These are phyloP conservation scores for Solenopsis fugax DNA, from an alignment of 1,140 invertebrate species.

Conservation along the genomic window DNA sequence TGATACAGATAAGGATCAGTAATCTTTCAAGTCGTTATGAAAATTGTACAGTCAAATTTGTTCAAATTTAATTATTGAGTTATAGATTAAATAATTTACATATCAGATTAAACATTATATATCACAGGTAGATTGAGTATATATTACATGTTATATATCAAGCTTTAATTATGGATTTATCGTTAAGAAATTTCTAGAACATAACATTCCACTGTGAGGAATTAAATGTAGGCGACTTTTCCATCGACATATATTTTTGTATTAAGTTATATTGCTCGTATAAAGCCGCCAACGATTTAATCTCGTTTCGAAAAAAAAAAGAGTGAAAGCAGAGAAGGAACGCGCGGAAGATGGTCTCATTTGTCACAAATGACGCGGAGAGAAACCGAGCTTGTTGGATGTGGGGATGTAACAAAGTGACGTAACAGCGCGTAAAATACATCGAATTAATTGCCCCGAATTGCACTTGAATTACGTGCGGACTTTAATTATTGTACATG, in stretches of 20 bases:
- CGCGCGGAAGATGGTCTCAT: slow-evolving; percentile 16
- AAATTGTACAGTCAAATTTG: no score
- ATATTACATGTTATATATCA: neutral
- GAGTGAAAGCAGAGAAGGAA: neutral
- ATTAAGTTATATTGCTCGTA: neutral
- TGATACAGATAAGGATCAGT: neutral
- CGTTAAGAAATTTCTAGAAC: slow-evolving; percentile 2
- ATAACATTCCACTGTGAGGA: neutral
- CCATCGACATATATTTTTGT: slow-evolving; percentile 16
- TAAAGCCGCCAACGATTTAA: slow-evolving; percentile 22
- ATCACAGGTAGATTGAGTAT: neutral
- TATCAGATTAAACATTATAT: neutral
- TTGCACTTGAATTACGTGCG: slow-evolving; percentile 16
- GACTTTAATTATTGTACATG: slow-evolving; percentile 28
- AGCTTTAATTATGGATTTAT: slow-evolving; percentile 46
- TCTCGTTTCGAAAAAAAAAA: slow-evolving; percentile 5
- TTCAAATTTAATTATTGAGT: neutral
- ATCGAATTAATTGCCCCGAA: neutral
- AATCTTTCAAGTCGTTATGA: neutral
- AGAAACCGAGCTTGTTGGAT: slow-evolving; percentile 26
- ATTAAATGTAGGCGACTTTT: slow-evolving; percentile 11
- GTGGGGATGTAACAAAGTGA: neutral
- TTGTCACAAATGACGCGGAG: slow-evolving; percentile 22
- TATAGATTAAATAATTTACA: neutral
- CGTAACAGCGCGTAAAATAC: slow-evolving; percentile 12